A percentile compares a stretch with the other conserved stretches of the same genome.
These are phyloP conservation scores for Noctuana brunneofusca DNA, from an alignment of 2,888 invertebrate species.

Conservation along the genomic window DNA sequence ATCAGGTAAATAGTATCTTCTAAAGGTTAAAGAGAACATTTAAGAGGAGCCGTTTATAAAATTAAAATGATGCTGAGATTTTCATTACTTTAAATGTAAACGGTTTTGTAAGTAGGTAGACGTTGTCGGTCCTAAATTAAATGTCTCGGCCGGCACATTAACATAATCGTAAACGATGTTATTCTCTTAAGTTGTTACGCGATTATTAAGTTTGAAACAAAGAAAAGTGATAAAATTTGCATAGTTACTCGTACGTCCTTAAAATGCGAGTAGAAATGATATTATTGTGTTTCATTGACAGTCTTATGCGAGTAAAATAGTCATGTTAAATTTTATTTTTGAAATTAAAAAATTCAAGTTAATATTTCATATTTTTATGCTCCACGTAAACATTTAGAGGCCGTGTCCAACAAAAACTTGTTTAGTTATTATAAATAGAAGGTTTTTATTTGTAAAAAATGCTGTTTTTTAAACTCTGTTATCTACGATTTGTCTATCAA, in stretches of 20 bases:
- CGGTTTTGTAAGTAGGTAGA: slow-evolving; percentile 1
- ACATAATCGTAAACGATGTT: slow-evolving; percentile 17
- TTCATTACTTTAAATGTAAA: slow-evolving; percentile 6
- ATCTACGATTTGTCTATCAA: neutral
- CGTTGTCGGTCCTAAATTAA: slow-evolving; percentile 9
- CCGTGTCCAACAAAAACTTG: neutral
- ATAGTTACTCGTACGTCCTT: no score
- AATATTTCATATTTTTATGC: slow-evolving; percentile 2
- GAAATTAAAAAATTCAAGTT: no score
- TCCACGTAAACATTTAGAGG: neutral
- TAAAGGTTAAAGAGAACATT: neutral
- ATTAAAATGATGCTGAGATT: neutral
- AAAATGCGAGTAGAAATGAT: no score
- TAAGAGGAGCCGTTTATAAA: neutral
- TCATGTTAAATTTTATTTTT: no score
- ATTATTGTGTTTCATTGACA: no score
- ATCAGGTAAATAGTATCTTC: neutral
- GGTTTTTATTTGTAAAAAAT: neutral
- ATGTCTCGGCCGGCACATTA: slow-evolving; percentile 13
- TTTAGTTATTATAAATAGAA: neutral
- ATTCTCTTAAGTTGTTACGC: slow-evolving; percentile 15
- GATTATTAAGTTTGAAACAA: slow-evolving; percentile 30
- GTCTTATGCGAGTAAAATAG: no score
- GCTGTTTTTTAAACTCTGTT: neutral
- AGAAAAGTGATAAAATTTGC: slow-evolving; percentile 31